Base-by-base conservation (phyloP, 2,113 vertebrate species). In the Monopterus albus region DNA sequence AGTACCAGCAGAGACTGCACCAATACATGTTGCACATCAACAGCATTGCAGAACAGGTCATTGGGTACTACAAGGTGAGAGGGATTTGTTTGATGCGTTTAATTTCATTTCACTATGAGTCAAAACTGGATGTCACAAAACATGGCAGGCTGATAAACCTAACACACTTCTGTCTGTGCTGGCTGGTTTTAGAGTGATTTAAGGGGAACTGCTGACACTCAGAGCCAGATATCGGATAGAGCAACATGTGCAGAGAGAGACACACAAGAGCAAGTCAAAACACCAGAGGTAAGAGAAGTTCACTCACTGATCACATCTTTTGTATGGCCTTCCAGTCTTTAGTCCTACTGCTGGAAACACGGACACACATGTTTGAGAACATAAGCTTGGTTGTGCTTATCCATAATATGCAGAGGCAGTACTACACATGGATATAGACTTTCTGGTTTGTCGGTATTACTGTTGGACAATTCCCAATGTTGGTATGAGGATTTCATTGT, bases 31-130 rank as follows among this genome's bases (percentile, higher is more conserved):
- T 88, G 83, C 93, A 88, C 85, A 83, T 90, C 81, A 78, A 75
- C 89, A 82, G 70, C 89, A 88, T 93, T 66, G 73, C 90, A 17
- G 56, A 91, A 28, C 91, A 92, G 83, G 78, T 87, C 23, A 81
- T 47, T n/a, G 87, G 84, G 9, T 17, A 72, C 67, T 46, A 72
- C 84, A 75, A 75, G 94, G 95, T 96, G 87, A 94, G 93, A 33
- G 26, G 29, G 50, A 0, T 4, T 9, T 3, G 15, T 18, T 7
- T 5, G 6, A 18, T 10, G 12, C 28, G 28, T 28, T 0, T 5
- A 7, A 21, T 5, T 3, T 20, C 21, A 18, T 58, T 23, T 13
- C 6, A 58, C 29, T 45, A 20, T 46, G 25, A 43, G 10, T 40
- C 47, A 18, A 20, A 28, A 12, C 20, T 42, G 46, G 3, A 11